A percentile compares a stretch with the other conserved stretches of the same genome.
phyloP scores from a whole-genome alignment of 2,797 vertebrate genomes.

The Peromyscus nudipes region DNA sequence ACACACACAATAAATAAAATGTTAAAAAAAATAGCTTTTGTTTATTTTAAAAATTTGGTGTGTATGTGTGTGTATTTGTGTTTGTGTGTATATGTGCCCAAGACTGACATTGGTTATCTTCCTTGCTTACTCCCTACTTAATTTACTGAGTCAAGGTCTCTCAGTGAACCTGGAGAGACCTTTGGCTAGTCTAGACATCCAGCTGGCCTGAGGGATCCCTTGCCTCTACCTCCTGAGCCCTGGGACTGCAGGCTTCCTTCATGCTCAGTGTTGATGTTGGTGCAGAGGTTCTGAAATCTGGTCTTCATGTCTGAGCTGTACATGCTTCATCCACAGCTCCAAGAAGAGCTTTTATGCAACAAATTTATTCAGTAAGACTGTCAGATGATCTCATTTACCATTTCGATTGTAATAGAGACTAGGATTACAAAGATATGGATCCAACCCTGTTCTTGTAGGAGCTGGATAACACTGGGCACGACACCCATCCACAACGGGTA shows the following conservation, averaged over 20 bases:
- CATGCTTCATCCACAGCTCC: not conserved
- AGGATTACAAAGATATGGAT: not conserved
- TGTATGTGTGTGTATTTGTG: not conserved
- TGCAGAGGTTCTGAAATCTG: not conserved
- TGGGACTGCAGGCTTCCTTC: not conserved
- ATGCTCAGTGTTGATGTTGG: not conserved
- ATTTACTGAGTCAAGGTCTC: not conserved
- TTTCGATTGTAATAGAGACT: not conserved
- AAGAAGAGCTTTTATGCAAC: not conserved
- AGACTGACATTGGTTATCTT: not conserved
- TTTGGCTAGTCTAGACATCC: not conserved
- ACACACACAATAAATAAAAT: not conserved
- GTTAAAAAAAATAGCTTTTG: not conserved
- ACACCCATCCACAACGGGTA: not conserved
- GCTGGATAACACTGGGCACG: not conserved
- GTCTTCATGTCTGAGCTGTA: not conserved
- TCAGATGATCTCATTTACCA: not conserved
- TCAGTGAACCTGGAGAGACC: not conserved
- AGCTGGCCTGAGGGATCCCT: not conserved
- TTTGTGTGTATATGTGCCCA: not conserved
- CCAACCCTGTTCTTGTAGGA: not conserved
- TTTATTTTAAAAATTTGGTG: not conserved
- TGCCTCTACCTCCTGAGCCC: not conserved
- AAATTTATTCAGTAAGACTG: not conserved
- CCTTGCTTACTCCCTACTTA: not conserved